These are phyloP conservation scores for Calyptomena viridis DNA, from an alignment of 2,113 vertebrate species.

Conservation along the genomic window DNA sequence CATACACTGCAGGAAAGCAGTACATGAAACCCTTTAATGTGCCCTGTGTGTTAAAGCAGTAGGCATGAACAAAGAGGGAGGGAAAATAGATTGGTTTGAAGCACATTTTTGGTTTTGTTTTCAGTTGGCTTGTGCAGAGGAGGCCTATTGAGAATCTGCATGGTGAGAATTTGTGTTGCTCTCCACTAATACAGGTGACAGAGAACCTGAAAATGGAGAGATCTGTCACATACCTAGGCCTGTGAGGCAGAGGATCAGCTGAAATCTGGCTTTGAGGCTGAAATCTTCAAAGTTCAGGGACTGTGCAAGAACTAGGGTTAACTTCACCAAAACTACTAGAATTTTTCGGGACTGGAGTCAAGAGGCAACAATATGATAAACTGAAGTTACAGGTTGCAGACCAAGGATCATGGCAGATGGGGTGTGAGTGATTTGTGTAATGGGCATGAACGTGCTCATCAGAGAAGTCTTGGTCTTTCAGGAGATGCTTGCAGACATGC, in stretches of 20 bases:
- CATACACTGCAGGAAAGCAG: background rate
- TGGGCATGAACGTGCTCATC: background rate
- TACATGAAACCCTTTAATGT: background rate
- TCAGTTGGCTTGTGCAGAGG: background rate
- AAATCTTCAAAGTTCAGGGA: background rate
- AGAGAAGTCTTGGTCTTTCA: background rate
- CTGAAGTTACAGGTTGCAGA: background rate
- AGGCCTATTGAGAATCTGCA: background rate
- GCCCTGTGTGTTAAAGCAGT: background rate
- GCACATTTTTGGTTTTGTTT: background rate
- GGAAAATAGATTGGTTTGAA: background rate
- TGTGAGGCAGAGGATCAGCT: background rate
- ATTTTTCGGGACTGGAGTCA: background rate
- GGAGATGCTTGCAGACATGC: background rate
- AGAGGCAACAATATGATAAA: background rate
- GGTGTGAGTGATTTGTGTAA: no score
- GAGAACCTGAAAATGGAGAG: background rate
- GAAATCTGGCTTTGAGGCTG: background rate
- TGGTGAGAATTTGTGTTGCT: background rate
- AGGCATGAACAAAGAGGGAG: background rate
- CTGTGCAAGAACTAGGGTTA: background rate
- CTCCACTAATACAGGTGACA: background rate
- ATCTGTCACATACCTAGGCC: background rate
- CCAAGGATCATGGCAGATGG: rapidly evolving
- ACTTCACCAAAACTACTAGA: background rate